A percentile compares a stretch with the other conserved stretches of the same genome.
These are phyloP conservation scores for Aphaenogaster ashmeadi DNA, from an alignment of 1,140 invertebrate genomes.

Conservation along the genomic window DNA sequence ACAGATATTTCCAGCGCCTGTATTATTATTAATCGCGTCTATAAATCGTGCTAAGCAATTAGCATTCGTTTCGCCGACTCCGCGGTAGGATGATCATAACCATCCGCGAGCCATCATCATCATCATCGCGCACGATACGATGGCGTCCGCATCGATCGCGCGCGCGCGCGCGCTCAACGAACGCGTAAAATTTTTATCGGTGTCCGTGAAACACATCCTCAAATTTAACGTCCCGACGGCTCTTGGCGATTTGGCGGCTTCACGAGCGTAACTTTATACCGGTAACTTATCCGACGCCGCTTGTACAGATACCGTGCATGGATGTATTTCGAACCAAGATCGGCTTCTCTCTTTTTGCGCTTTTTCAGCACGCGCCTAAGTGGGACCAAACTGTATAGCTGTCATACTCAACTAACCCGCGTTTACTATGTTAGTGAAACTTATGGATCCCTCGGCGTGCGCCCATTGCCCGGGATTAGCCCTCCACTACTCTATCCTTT, in stretches of 20 bases:
- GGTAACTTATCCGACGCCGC: constrained; percentile 66
- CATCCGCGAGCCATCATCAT: constrained; percentile 22
- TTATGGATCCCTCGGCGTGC: not conserved
- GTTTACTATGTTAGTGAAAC: constrained; percentile 26
- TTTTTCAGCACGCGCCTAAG: constrained; percentile 57
- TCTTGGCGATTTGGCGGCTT: constrained; percentile 57
- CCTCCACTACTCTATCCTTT: not conserved
- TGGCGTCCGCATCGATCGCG: constrained; percentile 9
- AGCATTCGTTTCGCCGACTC: constrained; percentile 54
- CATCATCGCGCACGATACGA: not conserved
- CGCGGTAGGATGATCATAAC: constrained; percentile 67
- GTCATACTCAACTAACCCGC: constrained; percentile 29
- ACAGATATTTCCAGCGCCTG: constrained; percentile 72
- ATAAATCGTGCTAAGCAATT: constrained; percentile 67
- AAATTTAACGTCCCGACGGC: constrained; percentile 59
- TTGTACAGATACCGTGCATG: constrained; percentile 60
- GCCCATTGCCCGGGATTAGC: not conserved
- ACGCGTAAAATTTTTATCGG: constrained; percentile 73
- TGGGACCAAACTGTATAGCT: constrained; percentile 9
- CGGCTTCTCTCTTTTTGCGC: constrained; percentile 33
- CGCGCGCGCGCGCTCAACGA: not conserved
- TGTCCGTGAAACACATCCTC: constrained; percentile 55
- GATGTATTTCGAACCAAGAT: constrained; percentile 46
- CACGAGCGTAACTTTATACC: constrained; percentile 70
- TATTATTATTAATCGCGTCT: constrained; percentile 64